Base-by-base conservation (phyloP, 1,140 invertebrate genomes). In the Philaenus spumarius region DNA sequence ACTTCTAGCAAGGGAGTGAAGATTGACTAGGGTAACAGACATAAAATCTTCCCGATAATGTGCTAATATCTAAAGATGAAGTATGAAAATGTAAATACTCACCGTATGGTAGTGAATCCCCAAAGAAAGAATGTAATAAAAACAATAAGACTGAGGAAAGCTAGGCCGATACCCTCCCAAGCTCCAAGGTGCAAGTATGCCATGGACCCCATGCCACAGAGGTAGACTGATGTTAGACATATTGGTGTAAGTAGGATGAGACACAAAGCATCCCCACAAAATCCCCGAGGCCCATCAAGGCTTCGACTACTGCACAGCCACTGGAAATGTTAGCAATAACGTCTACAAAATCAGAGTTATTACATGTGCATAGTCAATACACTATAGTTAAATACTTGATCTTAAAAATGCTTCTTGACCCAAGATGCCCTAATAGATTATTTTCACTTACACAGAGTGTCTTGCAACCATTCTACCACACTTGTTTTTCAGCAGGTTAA, bases 231-330 rank as follows among this genome's bases (percentile, higher is more conserved):
- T 20, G 75, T 66, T 0, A 74, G 39, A 20, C 79, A 78, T 11
- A 81, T 63, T 2, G 80, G 79, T 6, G 78, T 80, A 14, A 82
- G 67, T 1, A 82, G 58, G 17, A 77, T 46, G 19, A 81, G 70
- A 62, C 78, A 80, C 6, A 76, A 55, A 1, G 75, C 45, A 64
- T 82, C 79, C 3, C 75, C 77, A 22, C 71, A 75, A 20, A 73
- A 75, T 62, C 62, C 73, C 42, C 64, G 72, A 58, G 66, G 75
- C 62, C 65, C 69, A 64, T 66, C 68, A 57, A 55, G 65, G 63
- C 17, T 62, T 9, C 61, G 69, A 40, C 63, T 72, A 45, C 67
- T 70, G 20, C 57, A 66, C 60, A 77, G 70, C 77, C 78, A 80
- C 71, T 77, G 65, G 0, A 63, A 65, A 57, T 69, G n/a, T 54